phyloP scores from a whole-genome alignment of 2,888 invertebrate species.

The Meandrusa payeni region DNA sequence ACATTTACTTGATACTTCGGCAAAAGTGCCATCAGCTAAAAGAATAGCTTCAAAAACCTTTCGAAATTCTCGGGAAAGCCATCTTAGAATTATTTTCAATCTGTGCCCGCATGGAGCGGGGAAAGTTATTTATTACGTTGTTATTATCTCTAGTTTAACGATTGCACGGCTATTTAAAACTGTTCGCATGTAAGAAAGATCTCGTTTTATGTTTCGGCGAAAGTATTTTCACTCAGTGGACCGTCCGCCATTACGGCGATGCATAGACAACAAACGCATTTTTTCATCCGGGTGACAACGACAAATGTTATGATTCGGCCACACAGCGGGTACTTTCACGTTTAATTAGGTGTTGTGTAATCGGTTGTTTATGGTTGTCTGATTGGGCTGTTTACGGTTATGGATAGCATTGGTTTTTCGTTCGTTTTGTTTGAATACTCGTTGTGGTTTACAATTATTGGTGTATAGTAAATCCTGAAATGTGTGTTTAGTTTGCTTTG shows the following conservation, averaged over 20 bases:
- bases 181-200: constrained; percentile 18
- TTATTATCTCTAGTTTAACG: constrained; percentile 24
- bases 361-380: constrained; percentile 7
- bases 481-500: too few species aligned
- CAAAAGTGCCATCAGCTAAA: too few species aligned
- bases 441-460: background rate
- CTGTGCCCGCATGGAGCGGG: constrained; percentile 1
- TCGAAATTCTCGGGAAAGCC: background rate
- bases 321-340: background rate
- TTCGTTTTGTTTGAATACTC: too few species aligned
- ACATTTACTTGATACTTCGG: too few species aligned
- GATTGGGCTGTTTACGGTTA: background rate
- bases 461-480: background rate
- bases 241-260: background rate
- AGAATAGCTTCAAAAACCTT: too few species aligned
- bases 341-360: constrained; percentile 3
- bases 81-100: background rate
- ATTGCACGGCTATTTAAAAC: constrained; percentile 21
- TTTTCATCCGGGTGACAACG: constrained; percentile 10
- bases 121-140: constrained; percentile 24
- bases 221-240: constrained; percentile 17
- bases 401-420: too few species aligned
- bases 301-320: background rate
- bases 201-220: constrained; percentile 22
- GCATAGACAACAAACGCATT: constrained; percentile 9